Evolutionary conservation across 2,797 vertebrate species (phyloP).

Genomic region (Malurus leucopterus): DNA sequence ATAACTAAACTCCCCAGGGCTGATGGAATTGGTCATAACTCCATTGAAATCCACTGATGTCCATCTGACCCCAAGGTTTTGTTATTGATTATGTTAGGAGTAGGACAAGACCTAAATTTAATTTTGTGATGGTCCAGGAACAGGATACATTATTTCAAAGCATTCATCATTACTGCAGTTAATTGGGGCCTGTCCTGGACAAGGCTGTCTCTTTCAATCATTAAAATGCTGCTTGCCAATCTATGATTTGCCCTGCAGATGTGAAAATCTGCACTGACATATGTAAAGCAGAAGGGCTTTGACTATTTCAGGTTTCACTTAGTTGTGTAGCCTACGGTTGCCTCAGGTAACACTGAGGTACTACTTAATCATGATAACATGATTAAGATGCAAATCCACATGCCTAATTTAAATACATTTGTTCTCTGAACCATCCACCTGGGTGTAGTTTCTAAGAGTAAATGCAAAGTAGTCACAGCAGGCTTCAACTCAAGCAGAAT

Average conservation of each 20-base stretch:
- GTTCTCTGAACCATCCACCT: slow-evolving; percentile 38
- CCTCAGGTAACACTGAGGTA: slow-evolving; percentile 35
- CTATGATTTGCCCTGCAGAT: slow-evolving; percentile 48
- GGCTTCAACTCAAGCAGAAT: slow-evolving; percentile 20
- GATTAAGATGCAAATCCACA: slow-evolving; percentile 52
- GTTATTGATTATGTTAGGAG: slow-evolving; percentile 3
- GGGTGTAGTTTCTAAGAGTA: slow-evolving; percentile 44
- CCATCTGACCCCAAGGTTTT: slow-evolving; percentile 22
- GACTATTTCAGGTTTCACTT: slow-evolving; percentile 41
- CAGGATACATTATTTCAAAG: slow-evolving; percentile 16
- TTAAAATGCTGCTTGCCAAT: slow-evolving; percentile 17
- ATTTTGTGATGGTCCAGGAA: slow-evolving; percentile 12
- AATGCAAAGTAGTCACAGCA: slow-evolving; percentile 34
- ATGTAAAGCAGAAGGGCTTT: slow-evolving; percentile 45
- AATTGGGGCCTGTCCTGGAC: slow-evolving; percentile 7
- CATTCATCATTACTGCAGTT: not conserved
- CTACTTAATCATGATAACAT: slow-evolving; percentile 53
- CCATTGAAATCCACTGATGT: slow-evolving; percentile 22
- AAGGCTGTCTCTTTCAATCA: slow-evolving; percentile 18
- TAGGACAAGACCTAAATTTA: slow-evolving; percentile 31
- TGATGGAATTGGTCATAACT: not conserved
- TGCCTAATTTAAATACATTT: slow-evolving; percentile 48
- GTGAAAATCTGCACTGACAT: slow-evolving; percentile 43
- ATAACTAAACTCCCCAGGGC: slow-evolving; percentile 30
- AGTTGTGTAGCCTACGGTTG: slow-evolving; percentile 46